Evolutionary conservation across 2,797 vertebrate genomes (phyloP).

Genomic region (Myotis daubentonii): DNA sequence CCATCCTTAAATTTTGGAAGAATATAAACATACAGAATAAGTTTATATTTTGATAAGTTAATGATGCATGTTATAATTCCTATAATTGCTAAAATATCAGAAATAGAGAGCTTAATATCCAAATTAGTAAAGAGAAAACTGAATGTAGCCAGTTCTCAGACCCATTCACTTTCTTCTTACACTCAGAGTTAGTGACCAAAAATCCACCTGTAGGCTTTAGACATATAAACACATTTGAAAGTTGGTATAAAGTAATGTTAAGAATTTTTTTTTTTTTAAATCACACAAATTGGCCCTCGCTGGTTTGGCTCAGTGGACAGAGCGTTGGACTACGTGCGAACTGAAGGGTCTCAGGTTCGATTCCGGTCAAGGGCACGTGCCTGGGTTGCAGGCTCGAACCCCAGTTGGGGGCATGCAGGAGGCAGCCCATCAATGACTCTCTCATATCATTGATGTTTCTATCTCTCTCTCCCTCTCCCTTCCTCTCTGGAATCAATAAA

Average conservation of each 20-base stretch:
- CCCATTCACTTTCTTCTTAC: slow-evolving; percentile 8
- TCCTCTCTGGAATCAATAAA: too few relatives aligned
- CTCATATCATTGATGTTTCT: too few relatives aligned
- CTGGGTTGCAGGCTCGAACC: too few relatives aligned
- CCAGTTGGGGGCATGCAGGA: too few relatives aligned
- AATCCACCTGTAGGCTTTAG: not conserved
- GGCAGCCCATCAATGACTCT: too few relatives aligned
- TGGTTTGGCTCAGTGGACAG: too few relatives aligned
- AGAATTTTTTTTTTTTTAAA: not conserved
- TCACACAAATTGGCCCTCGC: not conserved
- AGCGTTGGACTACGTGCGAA: too few relatives aligned
- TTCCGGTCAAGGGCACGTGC: too few relatives aligned
- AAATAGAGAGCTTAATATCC: slow-evolving; percentile 7
- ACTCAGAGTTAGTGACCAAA: not conserved
- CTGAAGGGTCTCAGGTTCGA: too few relatives aligned
- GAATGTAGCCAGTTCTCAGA: not conserved
- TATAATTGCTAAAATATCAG: slow-evolving; percentile 50
- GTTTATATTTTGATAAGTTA: slow-evolving; percentile 26
- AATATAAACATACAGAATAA: not conserved
- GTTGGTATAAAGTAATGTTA: not conserved
- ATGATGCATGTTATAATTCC: not conserved
- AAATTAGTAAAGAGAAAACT: slow-evolving; percentile 45
- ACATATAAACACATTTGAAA: not conserved
- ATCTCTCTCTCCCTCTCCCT: too few relatives aligned
- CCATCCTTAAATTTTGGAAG: not conserved